Percentiles rank a stretch among this genome's conserved stretches.
These are phyloP conservation scores for Ruditapes philippinarum DNA, from an alignment of 1,140 invertebrate species.

Conservation along the genomic window DNA sequence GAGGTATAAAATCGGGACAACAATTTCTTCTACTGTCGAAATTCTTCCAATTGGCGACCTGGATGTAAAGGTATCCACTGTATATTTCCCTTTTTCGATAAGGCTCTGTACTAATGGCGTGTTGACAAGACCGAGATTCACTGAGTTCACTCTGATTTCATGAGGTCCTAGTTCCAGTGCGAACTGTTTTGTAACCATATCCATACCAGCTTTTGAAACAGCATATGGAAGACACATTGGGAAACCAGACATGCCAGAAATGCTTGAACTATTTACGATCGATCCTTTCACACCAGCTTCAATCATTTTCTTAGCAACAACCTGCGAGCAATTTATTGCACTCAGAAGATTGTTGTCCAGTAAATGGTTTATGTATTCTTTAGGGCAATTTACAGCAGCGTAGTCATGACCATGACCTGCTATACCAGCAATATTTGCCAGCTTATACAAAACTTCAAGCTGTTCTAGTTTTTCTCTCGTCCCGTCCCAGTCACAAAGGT, in stretches of 20 bases:
- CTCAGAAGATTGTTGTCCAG: constrained; percentile 77
- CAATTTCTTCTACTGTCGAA: constrained; percentile 90
- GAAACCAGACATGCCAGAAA: constrained; percentile 90
- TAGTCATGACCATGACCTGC: background rate
- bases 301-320: constrained; percentile 88
- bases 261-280: constrained; percentile 97
- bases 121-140: constrained; percentile 95
- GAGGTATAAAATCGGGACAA: constrained; percentile 92
- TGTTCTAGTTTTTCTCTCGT: constrained; percentile 89
- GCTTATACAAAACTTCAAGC: constrained; percentile 89
- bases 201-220: constrained; percentile 89
- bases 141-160: constrained; percentile 94
- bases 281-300: constrained; percentile 89
- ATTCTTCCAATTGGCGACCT: constrained; percentile 88
- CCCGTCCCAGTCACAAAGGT: constrained; percentile 92
- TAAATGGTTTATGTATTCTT: constrained; percentile 4
- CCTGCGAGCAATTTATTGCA: constrained; percentile 59
- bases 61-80: constrained; percentile 85
- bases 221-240: constrained; percentile 92
- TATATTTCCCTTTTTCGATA: background rate
- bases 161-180: constrained; percentile 94
- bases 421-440: constrained; percentile 92
- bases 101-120: constrained; percentile 86
- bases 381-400: background rate
- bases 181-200: constrained; percentile 89